Evolutionary conservation across 2,888 invertebrate genomes (phyloP).

Genomic region (Dichetophora obliterata): DNA sequence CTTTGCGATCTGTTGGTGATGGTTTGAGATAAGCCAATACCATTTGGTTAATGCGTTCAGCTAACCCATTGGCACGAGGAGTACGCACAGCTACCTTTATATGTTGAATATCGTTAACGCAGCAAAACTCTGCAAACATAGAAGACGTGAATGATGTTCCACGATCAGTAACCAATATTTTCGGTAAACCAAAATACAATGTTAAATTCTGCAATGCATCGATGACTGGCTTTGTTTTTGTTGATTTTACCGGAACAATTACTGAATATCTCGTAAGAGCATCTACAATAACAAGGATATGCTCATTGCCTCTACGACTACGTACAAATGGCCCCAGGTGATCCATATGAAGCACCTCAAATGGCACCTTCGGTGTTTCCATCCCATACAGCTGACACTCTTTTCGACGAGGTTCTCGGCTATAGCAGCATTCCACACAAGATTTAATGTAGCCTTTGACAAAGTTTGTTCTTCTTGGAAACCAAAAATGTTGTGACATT

Average conservation of each 20-base stretch:
- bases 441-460: too few relatives aligned
- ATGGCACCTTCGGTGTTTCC: too few relatives aligned
- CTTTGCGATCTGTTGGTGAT: constrained; percentile 38
- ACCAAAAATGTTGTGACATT: too few relatives aligned
- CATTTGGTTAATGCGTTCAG: constrained; percentile 41
- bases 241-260: constrained; percentile 33
- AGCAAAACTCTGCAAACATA: constrained; percentile 21
- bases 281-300: neutral
- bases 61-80: constrained; percentile 43
- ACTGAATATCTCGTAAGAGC: constrained; percentile 8
- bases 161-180: constrained; percentile 36
- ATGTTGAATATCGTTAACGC: constrained; percentile 41
- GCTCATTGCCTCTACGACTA: neutral
- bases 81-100: constrained; percentile 45
- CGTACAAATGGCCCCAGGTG: neutral
- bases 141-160: constrained; percentile 43
- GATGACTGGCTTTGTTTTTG: constrained; percentile 44
- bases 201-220: constrained; percentile 43
- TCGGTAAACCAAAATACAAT: constrained; percentile 40
- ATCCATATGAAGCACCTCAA: neutral
- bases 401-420: too few relatives aligned
- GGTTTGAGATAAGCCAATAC: constrained; percentile 16
- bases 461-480: too few relatives aligned
- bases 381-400: too few relatives aligned
- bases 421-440: too few relatives aligned